These are phyloP conservation scores for Tinea trinotella DNA, from an alignment of 2,888 invertebrate species.

Conservation along the genomic window DNA sequence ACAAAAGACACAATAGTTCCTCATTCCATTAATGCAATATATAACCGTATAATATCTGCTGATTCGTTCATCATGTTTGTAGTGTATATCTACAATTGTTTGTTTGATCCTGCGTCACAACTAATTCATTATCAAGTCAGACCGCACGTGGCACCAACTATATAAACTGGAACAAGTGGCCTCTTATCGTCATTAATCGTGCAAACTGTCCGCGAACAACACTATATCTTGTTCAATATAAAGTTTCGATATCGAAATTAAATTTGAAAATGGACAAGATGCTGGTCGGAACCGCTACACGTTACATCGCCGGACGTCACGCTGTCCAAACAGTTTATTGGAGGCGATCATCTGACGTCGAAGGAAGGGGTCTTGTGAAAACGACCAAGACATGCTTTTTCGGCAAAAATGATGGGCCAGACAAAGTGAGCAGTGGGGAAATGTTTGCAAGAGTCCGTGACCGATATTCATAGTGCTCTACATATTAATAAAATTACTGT, in stretches of 20 bases:
- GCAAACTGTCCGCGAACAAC: constrained; percentile 5
- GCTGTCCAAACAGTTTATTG: constrained; percentile 85
- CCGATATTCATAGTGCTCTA: constrained; percentile 36
- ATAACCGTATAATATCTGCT: too few species aligned
- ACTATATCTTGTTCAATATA: constrained; percentile 10
- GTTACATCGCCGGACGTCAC: constrained; percentile 80
- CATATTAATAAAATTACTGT: too few species aligned
- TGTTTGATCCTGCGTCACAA: constrained; percentile 12
- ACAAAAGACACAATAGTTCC: not conserved
- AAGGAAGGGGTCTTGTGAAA: constrained; percentile 63
- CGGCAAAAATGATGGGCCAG: constrained; percentile 61
- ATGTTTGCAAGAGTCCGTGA: constrained; percentile 60
- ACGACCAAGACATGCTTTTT: constrained; percentile 73
- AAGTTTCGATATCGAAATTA: constrained; percentile 9
- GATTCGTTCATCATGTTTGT: too few species aligned
- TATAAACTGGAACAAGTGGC: constrained; percentile 20
- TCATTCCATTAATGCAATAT: too few species aligned
- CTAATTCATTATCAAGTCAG: constrained; percentile 15
- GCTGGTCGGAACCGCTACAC: constrained; percentile 78
- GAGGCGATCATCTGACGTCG: constrained; percentile 68
- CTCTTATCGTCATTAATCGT: constrained; percentile 35
- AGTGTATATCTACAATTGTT: constrained; percentile 4
- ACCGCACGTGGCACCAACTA: constrained; percentile 21
- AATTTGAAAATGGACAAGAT: constrained; percentile 54
- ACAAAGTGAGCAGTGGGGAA: constrained; percentile 58